Evolutionary conservation across 2,797 vertebrate genomes (phyloP).

Genomic region (Argyrosomus regius): DNA sequence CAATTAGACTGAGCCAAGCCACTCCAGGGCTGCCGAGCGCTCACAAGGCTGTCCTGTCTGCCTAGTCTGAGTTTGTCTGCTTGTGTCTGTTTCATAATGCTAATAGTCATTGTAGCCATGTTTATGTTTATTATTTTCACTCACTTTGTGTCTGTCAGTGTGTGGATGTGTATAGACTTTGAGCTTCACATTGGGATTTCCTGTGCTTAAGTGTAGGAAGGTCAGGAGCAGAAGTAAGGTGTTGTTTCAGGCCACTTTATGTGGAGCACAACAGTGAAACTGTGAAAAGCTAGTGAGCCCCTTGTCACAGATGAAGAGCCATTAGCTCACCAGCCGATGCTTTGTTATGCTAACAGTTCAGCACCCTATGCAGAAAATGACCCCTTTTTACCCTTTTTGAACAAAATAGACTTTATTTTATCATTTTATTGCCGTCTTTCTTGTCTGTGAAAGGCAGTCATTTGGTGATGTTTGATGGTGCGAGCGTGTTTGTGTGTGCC

Average conservation of each 20-base stretch:
- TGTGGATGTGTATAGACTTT: slow-evolving; percentile 36
- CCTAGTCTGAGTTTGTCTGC: slow-evolving; percentile 65
- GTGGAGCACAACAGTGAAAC: slow-evolving; percentile 82
- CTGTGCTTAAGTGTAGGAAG: slow-evolving; percentile 60
- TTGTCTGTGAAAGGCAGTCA: slow-evolving; percentile 78
- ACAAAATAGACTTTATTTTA: slow-evolving; percentile 86
- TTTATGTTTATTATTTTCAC: slow-evolving; percentile 55
- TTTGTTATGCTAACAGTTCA: slow-evolving; percentile 87
- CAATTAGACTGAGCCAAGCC: slow-evolving; percentile 95
- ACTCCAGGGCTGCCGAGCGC: slow-evolving; percentile 87
- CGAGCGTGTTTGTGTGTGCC: slow-evolving; percentile 76
- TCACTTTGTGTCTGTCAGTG: slow-evolving; percentile 30
- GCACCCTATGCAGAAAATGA: slow-evolving; percentile 84
- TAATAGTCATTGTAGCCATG: slow-evolving; percentile 30
- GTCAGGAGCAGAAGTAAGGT: slow-evolving; percentile 66
- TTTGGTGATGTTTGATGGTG: slow-evolving; percentile 82
- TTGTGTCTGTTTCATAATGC: slow-evolving; percentile 45
- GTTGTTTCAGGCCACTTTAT: slow-evolving; percentile 76
- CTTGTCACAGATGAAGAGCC: slow-evolving; percentile 84
- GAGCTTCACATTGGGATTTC: slow-evolving; percentile 68
- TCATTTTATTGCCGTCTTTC: slow-evolving; percentile 85
- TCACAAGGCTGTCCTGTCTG: slow-evolving; percentile 86
- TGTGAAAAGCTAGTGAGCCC: slow-evolving; percentile 83
- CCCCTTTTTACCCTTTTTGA: slow-evolving; percentile 83
- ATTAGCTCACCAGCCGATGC: slow-evolving; percentile 84